Evolutionary conservation across 2,888 invertebrate genomes (phyloP).

Genomic region (Sarcophaga caerulescens): DNA sequence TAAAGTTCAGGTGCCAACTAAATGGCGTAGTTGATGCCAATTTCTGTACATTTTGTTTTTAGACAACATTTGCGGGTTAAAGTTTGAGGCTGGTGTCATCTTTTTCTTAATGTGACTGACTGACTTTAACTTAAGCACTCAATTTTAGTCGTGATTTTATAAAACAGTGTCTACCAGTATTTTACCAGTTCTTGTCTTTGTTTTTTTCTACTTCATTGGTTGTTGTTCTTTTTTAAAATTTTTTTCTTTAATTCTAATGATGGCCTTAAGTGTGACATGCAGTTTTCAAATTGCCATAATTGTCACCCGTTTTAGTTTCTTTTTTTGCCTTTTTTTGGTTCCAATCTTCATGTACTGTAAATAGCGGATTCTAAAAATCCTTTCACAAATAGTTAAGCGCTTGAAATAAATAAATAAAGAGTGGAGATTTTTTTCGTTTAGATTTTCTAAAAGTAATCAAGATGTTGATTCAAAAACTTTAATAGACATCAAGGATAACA

Average conservation of each 20-base stretch:
- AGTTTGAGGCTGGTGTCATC: constrained; percentile 67
- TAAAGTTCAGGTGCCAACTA: constrained; percentile 66
- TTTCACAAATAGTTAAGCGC: neutral
- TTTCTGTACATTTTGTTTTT: neutral
- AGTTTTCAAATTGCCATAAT: constrained; percentile 62
- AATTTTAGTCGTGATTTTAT: constrained; percentile 62
- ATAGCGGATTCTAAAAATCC: neutral
- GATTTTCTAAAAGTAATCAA: neutral
- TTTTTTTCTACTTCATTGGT: neutral
- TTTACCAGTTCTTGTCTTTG: constrained; percentile 6
- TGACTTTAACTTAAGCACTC: constrained; percentile 46
- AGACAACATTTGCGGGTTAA: constrained; percentile 58
- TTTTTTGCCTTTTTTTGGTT: neutral
- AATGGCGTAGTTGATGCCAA: constrained; percentile 35
- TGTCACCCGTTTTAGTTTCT: constrained; percentile 45
- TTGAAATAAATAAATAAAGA: neutral
- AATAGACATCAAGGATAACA: neutral
- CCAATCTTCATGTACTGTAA: neutral
- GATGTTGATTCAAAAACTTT: neutral
- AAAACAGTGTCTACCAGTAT: constrained; percentile 14
- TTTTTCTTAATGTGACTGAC: constrained; percentile 53
- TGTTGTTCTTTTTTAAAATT: neutral
- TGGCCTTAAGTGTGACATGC: constrained; percentile 58
- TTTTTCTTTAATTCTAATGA: constrained; percentile 52
- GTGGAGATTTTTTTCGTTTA: neutral